phyloP scores from a whole-genome alignment of 2,113 vertebrate species.

The Brachyistius frenatus region DNA sequence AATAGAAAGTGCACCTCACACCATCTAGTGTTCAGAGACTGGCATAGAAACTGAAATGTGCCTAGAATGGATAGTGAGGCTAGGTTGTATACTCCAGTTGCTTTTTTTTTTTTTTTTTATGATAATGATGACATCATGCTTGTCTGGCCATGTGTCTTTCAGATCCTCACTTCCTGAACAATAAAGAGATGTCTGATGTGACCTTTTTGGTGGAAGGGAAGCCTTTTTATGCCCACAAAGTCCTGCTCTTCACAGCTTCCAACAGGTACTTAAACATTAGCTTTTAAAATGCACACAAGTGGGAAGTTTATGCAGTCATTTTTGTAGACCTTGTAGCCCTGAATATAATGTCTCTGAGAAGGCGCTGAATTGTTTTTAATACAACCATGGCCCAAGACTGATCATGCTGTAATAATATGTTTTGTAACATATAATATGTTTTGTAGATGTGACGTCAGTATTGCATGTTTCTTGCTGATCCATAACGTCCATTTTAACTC shows the following conservation, averaged over 20 bases:
- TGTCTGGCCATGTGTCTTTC: slow-evolving; percentile 56
- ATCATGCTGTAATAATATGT: too few species aligned
- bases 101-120: neutral
- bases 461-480: neutral
- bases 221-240: slow-evolving; percentile 97
- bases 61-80: neutral
- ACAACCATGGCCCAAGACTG: too few species aligned
- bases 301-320: neutral
- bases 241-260: slow-evolving; percentile 96
- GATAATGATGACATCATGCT: slow-evolving; percentile 11
- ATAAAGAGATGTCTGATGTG: slow-evolving; percentile 99
- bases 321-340: neutral
- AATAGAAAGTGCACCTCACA: neutral
- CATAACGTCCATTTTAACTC: slow-evolving; percentile 8
- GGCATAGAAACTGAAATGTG: slow-evolving; percentile 16
- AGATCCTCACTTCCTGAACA: slow-evolving; percentile 99
- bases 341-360: too few species aligned
- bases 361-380: too few species aligned
- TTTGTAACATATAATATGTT: too few species aligned
- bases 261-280: slow-evolving; percentile 83
- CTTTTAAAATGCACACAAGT: neutral
- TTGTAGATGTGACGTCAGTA: too few species aligned
- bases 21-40: slow-evolving; percentile 73
- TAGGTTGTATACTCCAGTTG: neutral
- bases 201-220: slow-evolving; percentile 98